Base-by-base conservation (phyloP, 2,888 invertebrate species). In the Lycaena phlaeas region DNA sequence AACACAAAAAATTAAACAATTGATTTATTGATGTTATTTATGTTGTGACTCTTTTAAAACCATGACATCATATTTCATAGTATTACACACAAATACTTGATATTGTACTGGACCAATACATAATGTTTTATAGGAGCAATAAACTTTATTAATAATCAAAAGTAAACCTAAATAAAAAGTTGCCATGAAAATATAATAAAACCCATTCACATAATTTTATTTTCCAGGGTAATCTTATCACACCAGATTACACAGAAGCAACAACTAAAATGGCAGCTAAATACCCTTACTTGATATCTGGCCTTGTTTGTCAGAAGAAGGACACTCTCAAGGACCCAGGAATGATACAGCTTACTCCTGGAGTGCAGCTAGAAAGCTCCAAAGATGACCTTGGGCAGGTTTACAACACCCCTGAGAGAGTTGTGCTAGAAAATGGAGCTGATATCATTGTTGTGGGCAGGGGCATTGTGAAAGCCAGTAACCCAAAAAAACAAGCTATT, bases 381-480 rank as follows among this genome's bases (percentile, higher is more conserved):
- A 85, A 85, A 7, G 98, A 98, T 75, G 75, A 81, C 25, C 81
- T 96, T 40, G 97, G 96, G 0, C 82, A 98, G 64, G 91, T 92
- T 45, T 99, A 98, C 68, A 89, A 92, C 46, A 90, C 92, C 9
- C 97, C 98, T 1, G 90, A 92, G 51, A 87, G 87, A 52, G 95
- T 95, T 3, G 88, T 99, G 3, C 67, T 89, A 30, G 87, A 92
- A 36, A 89, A 90, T 50, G 95, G 95, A 14, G 96, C 94, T 27
- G 99, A 99, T 75, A 85, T 98, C 30, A 92, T 95, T 17, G 97
- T 99, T 6, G 97, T 99, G 1, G 98, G 98, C 0, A 87, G 98
- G 52, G 98, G 96, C 0, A 95, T 99, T 51, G 87, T 90, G 0
- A 77, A 89, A 49, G 87, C 91, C 0, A 69, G 82, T 4, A 89